Conservation (phyloP, 2,888 invertebrate genomes). For the Scaeva pyrastri region DNA sequence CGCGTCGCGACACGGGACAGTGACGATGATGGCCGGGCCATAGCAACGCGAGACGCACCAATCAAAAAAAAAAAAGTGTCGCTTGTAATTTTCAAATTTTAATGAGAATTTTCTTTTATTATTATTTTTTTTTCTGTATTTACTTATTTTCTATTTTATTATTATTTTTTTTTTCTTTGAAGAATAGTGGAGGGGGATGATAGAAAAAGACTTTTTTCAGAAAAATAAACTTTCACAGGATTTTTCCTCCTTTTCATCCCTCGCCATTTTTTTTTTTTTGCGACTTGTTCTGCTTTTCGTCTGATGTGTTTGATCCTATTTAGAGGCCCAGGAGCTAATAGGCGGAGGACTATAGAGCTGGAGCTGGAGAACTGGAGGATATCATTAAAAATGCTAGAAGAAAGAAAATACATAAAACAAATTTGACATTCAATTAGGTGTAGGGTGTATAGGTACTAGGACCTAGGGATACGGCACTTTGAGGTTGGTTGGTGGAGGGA, state of each 20-base stretch:
- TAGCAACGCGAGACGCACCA: constrained; percentile 60
- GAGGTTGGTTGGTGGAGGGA: neutral
- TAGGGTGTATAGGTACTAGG: too few species aligned
- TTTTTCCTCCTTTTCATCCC: constrained; percentile 14
- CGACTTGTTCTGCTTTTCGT: neutral
- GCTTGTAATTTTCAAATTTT: constrained; percentile 74
- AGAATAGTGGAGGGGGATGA: neutral
- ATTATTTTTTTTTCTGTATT: constrained; percentile 8
- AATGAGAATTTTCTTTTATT: constrained; percentile 65
- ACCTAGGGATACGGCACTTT: neutral
- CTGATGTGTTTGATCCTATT: constrained; percentile 29
- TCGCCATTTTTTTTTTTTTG: neutral
- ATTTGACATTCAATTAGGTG: constrained; percentile 38
- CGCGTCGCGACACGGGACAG: neutral
- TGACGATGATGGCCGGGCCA: constrained; percentile 16
- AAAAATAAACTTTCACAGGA: neutral
- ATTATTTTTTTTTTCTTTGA: constrained; percentile 12
- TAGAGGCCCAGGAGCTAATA: too few species aligned
- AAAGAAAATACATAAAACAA: constrained; percentile 28
- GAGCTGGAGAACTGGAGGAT: neutral
- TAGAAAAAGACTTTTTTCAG: constrained; percentile 17
- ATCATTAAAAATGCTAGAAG: neutral
- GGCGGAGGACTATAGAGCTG: too few species aligned
- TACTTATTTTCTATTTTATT: constrained; percentile 33
- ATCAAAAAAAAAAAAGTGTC: constrained; percentile 64